Conservation (phyloP, 2,797 vertebrate species). For the Cottoperca gobio region DNA sequence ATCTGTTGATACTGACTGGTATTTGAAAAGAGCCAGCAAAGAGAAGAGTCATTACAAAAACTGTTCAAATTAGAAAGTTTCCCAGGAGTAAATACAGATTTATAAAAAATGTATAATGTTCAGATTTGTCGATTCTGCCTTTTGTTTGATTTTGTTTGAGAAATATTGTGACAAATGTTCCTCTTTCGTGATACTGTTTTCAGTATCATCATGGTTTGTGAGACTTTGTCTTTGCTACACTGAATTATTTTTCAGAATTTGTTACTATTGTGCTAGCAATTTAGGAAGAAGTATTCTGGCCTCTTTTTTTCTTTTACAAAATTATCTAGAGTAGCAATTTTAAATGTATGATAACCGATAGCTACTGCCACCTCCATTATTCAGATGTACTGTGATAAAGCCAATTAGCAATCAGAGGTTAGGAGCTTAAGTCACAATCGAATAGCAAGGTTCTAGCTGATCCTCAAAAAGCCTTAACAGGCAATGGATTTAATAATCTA, state of each 20-base stretch:
- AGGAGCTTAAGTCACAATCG: neutral
- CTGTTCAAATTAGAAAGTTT: neutral
- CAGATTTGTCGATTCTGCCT: no score
- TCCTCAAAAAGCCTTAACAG: no score
- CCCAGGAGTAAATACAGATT: no score
- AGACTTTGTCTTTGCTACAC: neutral
- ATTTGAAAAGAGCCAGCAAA: neutral
- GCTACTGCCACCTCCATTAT: no score
- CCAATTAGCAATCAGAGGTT: no score
- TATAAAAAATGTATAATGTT: no score
- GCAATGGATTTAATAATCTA: no score
- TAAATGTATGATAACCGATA: neutral
- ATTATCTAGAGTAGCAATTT: neutral
- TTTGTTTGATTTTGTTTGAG: no score
- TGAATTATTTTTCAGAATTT: neutral
- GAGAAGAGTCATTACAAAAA: neutral
- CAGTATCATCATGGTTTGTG: neutral
- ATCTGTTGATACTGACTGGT: neutral
- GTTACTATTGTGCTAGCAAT: neutral
- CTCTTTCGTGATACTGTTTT: neutral
- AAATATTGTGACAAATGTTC: neutral
- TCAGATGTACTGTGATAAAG: neutral
- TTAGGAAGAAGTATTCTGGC: neutral
- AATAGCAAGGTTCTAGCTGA: no score
- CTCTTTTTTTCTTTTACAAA: neutral